phyloP scores from a whole-genome alignment of 2,797 vertebrate genomes.

The Hybognathus amarus region DNA sequence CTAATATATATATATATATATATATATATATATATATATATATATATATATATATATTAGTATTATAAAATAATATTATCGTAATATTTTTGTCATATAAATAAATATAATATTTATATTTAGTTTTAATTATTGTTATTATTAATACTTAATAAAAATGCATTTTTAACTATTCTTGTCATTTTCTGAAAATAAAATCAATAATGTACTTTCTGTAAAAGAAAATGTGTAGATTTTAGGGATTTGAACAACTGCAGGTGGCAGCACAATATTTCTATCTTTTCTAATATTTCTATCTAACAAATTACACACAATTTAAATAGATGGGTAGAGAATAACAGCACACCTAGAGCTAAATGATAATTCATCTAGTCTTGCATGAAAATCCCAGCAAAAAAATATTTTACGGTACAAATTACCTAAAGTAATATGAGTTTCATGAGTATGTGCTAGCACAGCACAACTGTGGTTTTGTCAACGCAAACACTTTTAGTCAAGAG shows the following conservation, averaged over 20 bases:
- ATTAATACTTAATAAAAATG: not conserved
- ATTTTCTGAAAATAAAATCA: not conserved
- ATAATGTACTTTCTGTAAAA: not conserved
- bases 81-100: not conserved
- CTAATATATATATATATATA: too few species aligned
- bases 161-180: not conserved
- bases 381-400: constrained; percentile 23
- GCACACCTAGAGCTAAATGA: not conserved
- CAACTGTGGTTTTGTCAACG: constrained; percentile 22
- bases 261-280: not conserved
- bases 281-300: too few species aligned
- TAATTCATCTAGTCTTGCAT: not conserved
- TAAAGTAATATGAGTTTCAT: constrained; percentile 26
- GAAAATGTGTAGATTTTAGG: not conserved
- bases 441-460: constrained; percentile 33
- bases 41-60: not conserved
- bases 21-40: not conserved
- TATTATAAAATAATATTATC: not conserved
- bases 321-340: not conserved
- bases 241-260: not conserved
- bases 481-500: constrained; percentile 38
- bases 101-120: too few species aligned
- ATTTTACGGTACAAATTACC: constrained; percentile 12
- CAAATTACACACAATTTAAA: not conserved
- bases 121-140: not conserved